Conservation (phyloP, 37 sponge, comb jelly and placozoan genomes). For the Beroe forskalii region DNA sequence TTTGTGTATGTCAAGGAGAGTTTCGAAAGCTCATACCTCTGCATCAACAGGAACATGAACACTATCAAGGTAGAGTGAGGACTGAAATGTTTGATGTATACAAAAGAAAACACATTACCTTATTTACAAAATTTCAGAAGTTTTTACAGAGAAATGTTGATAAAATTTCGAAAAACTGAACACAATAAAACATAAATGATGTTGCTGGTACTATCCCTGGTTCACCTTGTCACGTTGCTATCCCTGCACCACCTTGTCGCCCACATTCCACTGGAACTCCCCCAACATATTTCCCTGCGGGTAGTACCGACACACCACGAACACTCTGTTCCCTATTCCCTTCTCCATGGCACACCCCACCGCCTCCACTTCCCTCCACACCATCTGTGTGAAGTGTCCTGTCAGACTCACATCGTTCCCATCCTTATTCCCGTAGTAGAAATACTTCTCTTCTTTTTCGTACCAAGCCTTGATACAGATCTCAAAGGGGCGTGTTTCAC, state of each 20-base stretch:
- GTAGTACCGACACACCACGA: neutral
- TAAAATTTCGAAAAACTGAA: too few species aligned
- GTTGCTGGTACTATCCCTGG: too few species aligned
- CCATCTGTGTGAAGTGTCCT: neutral
- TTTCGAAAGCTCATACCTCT: constrained; percentile 58
- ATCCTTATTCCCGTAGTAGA: neutral
- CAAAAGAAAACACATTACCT: too few species aligned
- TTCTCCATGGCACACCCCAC: neutral
- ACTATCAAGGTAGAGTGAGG: constrained; percentile 16
- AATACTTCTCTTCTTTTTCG: neutral
- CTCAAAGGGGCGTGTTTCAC: neutral
- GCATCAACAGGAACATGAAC: constrained; percentile 65
- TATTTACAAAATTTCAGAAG: too few species aligned
- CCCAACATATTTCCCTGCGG: constrained; percentile 25
- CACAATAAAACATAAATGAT: too few species aligned
- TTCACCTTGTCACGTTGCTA: too few species aligned
- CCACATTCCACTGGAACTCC: neutral
- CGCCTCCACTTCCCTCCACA: neutral
- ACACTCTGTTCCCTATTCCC: neutral
- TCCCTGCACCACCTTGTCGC: neutral
- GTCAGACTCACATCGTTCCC: neutral
- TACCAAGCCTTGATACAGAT: neutral
- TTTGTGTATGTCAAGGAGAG: constrained; percentile 62
- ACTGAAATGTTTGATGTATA: too few species aligned
- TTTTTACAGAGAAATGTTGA: too few species aligned